These are phyloP conservation scores for Dicentrarchus labrax DNA, from an alignment of 2,113 vertebrate species.

Conservation along the genomic window DNA sequence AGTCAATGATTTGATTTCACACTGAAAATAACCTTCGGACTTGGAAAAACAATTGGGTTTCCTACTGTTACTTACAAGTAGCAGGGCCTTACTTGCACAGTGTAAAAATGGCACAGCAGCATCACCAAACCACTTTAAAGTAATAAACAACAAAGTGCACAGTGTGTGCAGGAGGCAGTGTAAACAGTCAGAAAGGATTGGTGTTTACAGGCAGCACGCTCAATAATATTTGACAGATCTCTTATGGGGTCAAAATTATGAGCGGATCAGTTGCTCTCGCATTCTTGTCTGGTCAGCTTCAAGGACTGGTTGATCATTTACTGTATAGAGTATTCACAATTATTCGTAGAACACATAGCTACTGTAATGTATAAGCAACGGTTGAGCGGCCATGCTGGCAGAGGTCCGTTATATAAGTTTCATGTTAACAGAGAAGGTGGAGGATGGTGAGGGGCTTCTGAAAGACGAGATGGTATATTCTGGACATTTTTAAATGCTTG, in stretches of 20 bases:
- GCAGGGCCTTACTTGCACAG: neutral
- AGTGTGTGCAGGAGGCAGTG: no score
- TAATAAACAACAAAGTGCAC: neutral
- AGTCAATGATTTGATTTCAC: slow-evolving; percentile 25
- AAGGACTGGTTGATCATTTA: slow-evolving; percentile 19
- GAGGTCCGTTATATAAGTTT: neutral
- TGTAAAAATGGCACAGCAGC: neutral
- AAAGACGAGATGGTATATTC: slow-evolving; percentile 21
- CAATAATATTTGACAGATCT: neutral
- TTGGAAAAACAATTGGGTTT: neutral
- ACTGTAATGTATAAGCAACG: slow-evolving; percentile 10
- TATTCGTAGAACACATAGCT: neutral
- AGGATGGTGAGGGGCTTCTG: slow-evolving; percentile 5
- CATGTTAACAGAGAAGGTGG: neutral
- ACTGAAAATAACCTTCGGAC: neutral
- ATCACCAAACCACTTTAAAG: neutral
- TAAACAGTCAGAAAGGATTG: neutral
- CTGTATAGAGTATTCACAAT: neutral
- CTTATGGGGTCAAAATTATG: neutral
- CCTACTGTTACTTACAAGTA: neutral
- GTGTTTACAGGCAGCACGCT: neutral
- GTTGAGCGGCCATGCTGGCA: neutral
- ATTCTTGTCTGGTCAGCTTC: slow-evolving; percentile 14
- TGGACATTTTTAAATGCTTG: neutral
- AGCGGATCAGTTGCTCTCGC: neutral